Evolutionary conservation across 2,113 vertebrate species (phyloP), one percentile per base, ranked within the genome.

Genomic region (Puffinus mauretanicus): DNA sequence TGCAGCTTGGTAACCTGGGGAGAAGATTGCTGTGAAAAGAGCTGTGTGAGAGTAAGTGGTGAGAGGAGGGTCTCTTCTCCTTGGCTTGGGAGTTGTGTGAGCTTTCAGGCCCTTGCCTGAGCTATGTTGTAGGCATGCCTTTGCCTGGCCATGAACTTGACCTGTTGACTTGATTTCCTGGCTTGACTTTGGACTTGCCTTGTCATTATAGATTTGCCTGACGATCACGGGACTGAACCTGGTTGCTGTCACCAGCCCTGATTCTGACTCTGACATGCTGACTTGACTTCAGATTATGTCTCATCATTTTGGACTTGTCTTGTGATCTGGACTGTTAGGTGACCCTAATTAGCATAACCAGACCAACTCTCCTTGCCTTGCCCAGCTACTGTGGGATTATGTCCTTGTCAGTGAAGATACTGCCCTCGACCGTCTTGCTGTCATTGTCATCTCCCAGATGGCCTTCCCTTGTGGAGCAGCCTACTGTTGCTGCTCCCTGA

Each of bases 381-480:
- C 26, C 34, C 62, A 29, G 52, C 24, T 14, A 0, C 66, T 21
- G 38, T 7, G 36, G n/a, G 20, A 22, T 0, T 51, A 30, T 20
- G 61, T 16, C 60, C 67, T 40, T 32, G 11, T 12, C 76, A 61
- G 62, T 7, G 32, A 60, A 49, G 29, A 22, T 11, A 26, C 12
- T 62, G 25, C 4, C 29, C 24, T 25, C 0, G 0, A 4, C 25
- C 2, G 0, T 29, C 30, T 57, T 20, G 44, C 62, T 86, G 75
- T 29, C 52, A 16, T 3, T 4, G 0, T 17, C 67, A 52, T 22
- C 29, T 73, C 36, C 55, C 49, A 44, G 34, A 4, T 12, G 10
- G 29, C 16, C 16, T 46, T 61, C 15, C n/a, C 62, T 18, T 18
- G 49, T 8, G 52, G 62, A 46, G 71, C 46, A 83, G 29, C 22